Conservation (phyloP, 2,797 vertebrate species). For the Phrynocephalus vlangalii region DNA sequence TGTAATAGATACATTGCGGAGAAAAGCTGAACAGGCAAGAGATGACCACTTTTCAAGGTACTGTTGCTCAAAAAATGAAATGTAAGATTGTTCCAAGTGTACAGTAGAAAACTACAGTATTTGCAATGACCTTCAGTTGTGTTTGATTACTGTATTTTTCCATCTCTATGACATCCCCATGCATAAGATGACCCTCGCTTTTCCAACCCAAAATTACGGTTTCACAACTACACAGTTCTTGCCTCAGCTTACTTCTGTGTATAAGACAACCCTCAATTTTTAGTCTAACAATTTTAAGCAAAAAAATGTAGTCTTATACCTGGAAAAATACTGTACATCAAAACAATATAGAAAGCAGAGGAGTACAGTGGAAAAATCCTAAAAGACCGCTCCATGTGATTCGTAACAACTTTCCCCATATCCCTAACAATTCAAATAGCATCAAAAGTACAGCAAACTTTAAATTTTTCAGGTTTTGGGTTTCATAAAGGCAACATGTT, state of each 20-base stretch:
- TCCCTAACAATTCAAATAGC: not conserved
- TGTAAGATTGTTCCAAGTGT: not conserved
- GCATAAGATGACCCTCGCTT: too few species aligned
- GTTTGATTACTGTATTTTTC: not conserved
- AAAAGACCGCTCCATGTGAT: not conserved
- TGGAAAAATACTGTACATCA: not conserved
- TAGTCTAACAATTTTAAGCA: too few species aligned
- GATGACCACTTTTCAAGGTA: not conserved
- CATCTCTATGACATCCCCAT: too few species aligned
- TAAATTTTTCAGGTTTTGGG: not conserved
- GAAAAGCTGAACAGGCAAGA: not conserved
- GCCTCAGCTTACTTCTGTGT: too few species aligned
- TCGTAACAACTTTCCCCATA: not conserved
- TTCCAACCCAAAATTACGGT: too few species aligned
- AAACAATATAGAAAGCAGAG: not conserved
- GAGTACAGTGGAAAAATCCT: not conserved
- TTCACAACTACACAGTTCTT: too few species aligned
- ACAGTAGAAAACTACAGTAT: not conserved
- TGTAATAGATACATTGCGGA: not conserved
- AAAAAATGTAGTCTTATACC: too few species aligned
- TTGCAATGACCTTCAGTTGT: not conserved
- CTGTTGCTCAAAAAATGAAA: not conserved
- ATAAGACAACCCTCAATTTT: too few species aligned
- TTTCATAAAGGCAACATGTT: not conserved
- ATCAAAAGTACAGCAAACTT: not conserved